phyloP scores from a whole-genome alignment of 1,140 invertebrate species.

The Rhopalosiphum padi region DNA sequence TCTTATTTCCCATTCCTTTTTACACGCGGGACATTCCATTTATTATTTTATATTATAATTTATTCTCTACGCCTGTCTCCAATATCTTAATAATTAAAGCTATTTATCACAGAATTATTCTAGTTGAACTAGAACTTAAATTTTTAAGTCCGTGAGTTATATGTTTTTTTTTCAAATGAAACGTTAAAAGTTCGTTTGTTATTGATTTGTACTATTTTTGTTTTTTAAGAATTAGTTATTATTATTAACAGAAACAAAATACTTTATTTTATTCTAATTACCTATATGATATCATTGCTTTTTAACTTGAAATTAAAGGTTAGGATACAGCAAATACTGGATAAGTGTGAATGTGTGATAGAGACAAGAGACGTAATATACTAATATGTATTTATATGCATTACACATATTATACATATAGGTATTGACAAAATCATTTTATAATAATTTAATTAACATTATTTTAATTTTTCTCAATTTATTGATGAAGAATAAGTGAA shows the following conservation, averaged over 20 bases:
- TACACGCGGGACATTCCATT: constrained; percentile 14
- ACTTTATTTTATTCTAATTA: background rate
- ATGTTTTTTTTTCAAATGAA: background rate
- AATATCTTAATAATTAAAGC: constrained; percentile 37
- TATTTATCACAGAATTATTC: background rate
- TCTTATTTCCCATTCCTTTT: background rate
- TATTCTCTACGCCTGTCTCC: constrained; percentile 12
- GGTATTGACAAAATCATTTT: background rate
- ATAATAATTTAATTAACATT: background rate
- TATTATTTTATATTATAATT: constrained; percentile 42
- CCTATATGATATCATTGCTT: background rate
- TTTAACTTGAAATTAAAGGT: background rate
- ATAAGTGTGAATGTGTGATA: background rate
- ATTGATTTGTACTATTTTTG: background rate
- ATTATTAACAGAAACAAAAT: background rate
- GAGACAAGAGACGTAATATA: background rate
- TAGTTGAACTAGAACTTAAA: background rate
- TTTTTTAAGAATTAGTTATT: background rate
- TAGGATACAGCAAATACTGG: background rate
- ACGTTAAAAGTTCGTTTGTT: background rate
- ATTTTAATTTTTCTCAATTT: background rate
- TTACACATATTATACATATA: too few species aligned
- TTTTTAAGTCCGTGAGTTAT: background rate
- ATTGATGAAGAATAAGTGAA: background rate
- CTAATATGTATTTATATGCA: background rate